These are phyloP conservation scores for Pseudomyrmex gracilis DNA, from an alignment of 1,140 invertebrate genomes.

Conservation along the genomic window DNA sequence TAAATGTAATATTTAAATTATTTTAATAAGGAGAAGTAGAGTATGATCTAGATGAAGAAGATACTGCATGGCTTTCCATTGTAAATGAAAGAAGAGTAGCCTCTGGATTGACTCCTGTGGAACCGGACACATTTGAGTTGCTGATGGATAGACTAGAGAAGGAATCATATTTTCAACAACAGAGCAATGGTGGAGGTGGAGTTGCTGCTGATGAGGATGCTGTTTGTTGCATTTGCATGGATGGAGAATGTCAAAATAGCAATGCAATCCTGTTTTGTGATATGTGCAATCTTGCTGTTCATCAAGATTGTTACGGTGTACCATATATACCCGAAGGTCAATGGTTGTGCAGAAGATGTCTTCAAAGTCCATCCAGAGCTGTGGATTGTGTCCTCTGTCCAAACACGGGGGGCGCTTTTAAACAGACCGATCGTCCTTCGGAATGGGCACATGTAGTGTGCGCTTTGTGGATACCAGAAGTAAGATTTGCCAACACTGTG, in stretches of 20 bases:
- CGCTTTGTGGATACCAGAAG: constrained; percentile 99
- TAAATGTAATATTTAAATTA: constrained; percentile 35
- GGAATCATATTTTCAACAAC: constrained; percentile 97
- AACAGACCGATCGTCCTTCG: constrained; percentile 96
- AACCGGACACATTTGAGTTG: constrained; percentile 95
- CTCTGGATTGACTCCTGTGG: constrained; percentile 89
- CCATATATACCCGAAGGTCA: constrained; percentile 99
- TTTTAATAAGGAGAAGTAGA: constrained; percentile 90
- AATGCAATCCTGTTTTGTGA: constrained; percentile 98
- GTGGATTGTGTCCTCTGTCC: constrained; percentile 99
- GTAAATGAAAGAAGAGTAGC: constrained; percentile 93
- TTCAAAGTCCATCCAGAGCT: constrained; percentile 97
- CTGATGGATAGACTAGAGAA: constrained; percentile 99
- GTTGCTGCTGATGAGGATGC: constrained; percentile 98
- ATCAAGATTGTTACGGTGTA: constrained; percentile 99
- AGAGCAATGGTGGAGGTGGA: constrained; percentile 87
- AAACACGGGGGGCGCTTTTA: constrained; percentile 99
- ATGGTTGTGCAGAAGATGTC: constrained; percentile 97
- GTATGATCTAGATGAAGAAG: constrained; percentile 99
- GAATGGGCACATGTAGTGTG: constrained; percentile 99
- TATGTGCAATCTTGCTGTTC: constrained; percentile 99
- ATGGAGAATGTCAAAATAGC: constrained; percentile 98
- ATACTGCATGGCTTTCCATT: constrained; percentile 95
- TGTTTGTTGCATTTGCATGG: constrained; percentile 98
- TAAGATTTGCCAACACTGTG: constrained; percentile 97